Evolutionary conservation across 2,888 invertebrate genomes (phyloP).

Genomic region (Amblyjoppa proteus): DNA sequence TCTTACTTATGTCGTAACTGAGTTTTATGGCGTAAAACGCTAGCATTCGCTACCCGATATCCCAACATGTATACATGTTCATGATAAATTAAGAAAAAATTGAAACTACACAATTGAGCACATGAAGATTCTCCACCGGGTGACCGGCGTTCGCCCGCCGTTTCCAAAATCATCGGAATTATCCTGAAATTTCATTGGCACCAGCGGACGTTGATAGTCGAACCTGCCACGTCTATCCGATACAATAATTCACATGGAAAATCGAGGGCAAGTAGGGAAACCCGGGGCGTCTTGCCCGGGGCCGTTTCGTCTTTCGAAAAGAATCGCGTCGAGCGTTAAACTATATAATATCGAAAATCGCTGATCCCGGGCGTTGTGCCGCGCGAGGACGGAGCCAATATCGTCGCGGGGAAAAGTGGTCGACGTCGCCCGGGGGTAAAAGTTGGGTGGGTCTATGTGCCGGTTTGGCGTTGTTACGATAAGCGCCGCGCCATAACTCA

Average conservation of each 20-base stretch:
- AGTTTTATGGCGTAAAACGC: too few relatives aligned
- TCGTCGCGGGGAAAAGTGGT: conserved; percentile 68
- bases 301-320: conserved; percentile 13
- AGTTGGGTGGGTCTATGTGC: conserved; percentile 55
- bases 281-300: conserved; percentile 30
- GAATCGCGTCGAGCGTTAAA: conserved; percentile 15
- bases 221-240: neutral
- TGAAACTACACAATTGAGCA: neutral
- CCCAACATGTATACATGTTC: neutral
- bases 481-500: conserved; percentile 79
- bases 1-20: too few relatives aligned
- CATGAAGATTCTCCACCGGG: neutral
- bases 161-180: neutral
- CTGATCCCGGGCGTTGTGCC: conserved; percentile 62
- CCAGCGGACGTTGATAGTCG: neutral
- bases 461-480: conserved; percentile 71
- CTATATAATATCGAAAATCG: conserved; percentile 69
- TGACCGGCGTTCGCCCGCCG: neutral
- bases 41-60: neutral
- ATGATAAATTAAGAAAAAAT: neutral
- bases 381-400: conserved; percentile 58
- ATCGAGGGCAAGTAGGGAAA: neutral
- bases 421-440: conserved; percentile 58
- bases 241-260: conserved; percentile 15
- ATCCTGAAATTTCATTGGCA: neutral